phyloP scores from a whole-genome alignment of 2,797 vertebrate species.

The Malurus leucopterus region DNA sequence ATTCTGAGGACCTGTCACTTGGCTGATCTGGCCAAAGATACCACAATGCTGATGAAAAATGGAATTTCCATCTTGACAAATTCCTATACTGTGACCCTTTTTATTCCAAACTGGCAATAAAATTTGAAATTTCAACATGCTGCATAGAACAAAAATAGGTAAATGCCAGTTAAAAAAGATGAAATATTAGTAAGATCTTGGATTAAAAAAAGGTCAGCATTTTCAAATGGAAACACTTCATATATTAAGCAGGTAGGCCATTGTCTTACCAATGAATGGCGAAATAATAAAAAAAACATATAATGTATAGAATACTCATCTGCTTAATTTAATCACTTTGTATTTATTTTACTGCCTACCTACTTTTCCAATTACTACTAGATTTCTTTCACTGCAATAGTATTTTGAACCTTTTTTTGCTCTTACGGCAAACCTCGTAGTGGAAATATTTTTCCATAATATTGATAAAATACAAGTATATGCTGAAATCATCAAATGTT shows the following conservation, averaged over 20 bases:
- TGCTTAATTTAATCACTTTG: neutral
- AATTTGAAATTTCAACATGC: neutral
- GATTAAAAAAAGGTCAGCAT: neutral
- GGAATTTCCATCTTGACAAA: neutral
- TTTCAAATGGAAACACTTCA: neutral
- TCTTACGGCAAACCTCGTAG: neutral
- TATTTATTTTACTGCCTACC: neutral
- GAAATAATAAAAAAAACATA: neutral
- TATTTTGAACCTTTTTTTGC: neutral
- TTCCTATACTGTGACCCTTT: neutral
- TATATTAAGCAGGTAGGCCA: neutral
- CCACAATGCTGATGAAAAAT: neutral
- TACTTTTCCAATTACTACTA: neutral
- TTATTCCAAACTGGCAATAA: neutral
- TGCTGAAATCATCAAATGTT: neutral
- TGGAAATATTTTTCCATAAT: neutral
- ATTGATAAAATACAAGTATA: neutral
- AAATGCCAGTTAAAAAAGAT: neutral
- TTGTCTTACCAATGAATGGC: neutral
- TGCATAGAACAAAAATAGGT: neutral
- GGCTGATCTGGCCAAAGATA: neutral
- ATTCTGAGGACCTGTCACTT: neutral
- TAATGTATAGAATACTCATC: neutral
- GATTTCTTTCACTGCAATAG: neutral
- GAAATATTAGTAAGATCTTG: neutral